Evolutionary conservation across 2,113 vertebrate species (phyloP).

Genomic region (Scomber colias): DNA sequence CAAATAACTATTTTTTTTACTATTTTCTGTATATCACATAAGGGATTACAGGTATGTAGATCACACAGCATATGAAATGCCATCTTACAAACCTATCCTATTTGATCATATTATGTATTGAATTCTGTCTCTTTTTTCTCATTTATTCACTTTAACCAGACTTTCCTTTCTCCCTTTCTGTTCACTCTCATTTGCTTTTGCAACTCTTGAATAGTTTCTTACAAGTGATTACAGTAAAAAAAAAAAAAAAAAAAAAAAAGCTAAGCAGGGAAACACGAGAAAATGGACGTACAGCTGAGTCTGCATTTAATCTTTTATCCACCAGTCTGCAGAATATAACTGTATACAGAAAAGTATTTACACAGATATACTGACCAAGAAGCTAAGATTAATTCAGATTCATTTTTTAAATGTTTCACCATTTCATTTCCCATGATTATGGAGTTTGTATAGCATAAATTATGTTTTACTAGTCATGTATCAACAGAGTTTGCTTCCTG

Average conservation of each 20-base stretch:
- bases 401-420: conserved; percentile 1
- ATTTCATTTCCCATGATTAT: background rate
- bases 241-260: background rate
- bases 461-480: conserved; percentile 1
- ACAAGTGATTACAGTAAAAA: background rate
- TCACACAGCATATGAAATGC: background rate
- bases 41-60: background rate
- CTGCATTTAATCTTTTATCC: background rate
- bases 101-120: background rate
- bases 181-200: background rate
- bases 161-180: background rate
- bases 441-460: background rate
- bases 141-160: background rate
- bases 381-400: background rate
- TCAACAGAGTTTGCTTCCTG: background rate
- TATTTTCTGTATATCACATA: background rate
- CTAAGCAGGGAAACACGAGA: background rate
- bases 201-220: background rate
- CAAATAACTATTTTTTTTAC: background rate
- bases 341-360: background rate
- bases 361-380: background rate
- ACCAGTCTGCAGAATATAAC: background rate
- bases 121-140: background rate
- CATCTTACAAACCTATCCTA: background rate
- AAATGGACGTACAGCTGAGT: background rate